phyloP scores from a whole-genome alignment of 2,797 vertebrate species.

The Catamblyrhynchus diadema region DNA sequence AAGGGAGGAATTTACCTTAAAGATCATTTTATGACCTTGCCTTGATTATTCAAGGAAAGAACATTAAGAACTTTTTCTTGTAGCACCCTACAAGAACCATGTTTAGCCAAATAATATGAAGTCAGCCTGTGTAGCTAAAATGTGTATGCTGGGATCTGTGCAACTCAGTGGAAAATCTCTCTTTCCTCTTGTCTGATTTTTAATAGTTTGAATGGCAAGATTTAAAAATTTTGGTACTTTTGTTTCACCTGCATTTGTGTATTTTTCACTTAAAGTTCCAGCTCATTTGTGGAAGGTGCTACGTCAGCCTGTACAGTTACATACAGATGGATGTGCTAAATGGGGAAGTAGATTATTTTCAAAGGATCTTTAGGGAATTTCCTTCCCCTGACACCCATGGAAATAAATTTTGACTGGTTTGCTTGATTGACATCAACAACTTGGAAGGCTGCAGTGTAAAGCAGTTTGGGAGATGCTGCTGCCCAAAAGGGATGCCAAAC shows the following conservation, averaged over 20 bases:
- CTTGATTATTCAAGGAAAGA: not conserved
- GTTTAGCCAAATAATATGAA: not conserved
- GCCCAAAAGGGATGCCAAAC: not conserved
- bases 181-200: not conserved
- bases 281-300: not conserved
- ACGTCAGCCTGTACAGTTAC: not conserved
- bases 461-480: rapidly evolving
- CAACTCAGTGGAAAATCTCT: not conserved
- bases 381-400: not conserved
- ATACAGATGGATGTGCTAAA: not conserved
- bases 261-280: not conserved
- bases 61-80: not conserved
- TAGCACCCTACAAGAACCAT: not conserved
- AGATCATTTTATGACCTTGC: not conserved
- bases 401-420: not conserved
- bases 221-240: not conserved
- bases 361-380: not conserved
- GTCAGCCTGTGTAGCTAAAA: not conserved
- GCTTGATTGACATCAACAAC: not conserved
- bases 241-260: not conserved
- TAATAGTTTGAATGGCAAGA: not conserved
- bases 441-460: not conserved
- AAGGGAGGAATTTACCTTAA: not conserved
- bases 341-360: not conserved
- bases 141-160: not conserved